These are phyloP conservation scores for Amblyornis subalaris DNA, from an alignment of 2,113 vertebrate genomes.

Conservation along the genomic window DNA sequence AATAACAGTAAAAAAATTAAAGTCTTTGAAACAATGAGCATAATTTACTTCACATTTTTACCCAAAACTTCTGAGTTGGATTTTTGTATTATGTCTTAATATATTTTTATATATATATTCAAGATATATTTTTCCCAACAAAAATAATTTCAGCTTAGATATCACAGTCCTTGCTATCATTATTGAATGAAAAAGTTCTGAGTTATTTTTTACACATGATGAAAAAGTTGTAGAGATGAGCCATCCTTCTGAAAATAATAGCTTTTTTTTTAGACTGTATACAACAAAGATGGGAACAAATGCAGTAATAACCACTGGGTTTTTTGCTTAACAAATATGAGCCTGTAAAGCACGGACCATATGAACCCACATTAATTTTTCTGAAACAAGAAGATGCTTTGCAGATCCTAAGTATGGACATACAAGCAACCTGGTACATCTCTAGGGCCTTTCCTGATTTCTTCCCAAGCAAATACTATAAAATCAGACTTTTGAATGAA, in stretches of 20 bases:
- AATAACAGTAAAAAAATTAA: not conserved
- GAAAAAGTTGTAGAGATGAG: not conserved
- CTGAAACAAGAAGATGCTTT: not conserved
- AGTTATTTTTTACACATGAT: not conserved
- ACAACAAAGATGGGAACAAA: not conserved
- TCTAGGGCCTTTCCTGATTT: not conserved
- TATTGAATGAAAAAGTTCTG: not conserved
- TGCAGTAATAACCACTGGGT: not conserved
- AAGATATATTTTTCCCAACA: not conserved
- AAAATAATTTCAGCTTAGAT: not conserved
- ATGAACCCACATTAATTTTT: not conserved
- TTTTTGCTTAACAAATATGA: not conserved
- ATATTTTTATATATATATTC: not conserved
- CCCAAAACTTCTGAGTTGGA: not conserved
- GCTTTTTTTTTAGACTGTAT: not conserved
- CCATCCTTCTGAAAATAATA: not conserved
- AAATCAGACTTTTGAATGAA: not conserved
- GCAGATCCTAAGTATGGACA: not conserved
- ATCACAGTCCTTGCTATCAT: not conserved
- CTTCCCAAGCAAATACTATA: not conserved
- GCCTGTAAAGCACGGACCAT: not conserved
- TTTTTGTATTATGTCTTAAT: not conserved
- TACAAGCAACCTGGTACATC: not conserved
- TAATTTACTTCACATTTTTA: not conserved
- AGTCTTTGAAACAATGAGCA: not conserved